Conservation (phyloP, 1,140 invertebrate genomes). For the Eubasilissa regina region DNA sequence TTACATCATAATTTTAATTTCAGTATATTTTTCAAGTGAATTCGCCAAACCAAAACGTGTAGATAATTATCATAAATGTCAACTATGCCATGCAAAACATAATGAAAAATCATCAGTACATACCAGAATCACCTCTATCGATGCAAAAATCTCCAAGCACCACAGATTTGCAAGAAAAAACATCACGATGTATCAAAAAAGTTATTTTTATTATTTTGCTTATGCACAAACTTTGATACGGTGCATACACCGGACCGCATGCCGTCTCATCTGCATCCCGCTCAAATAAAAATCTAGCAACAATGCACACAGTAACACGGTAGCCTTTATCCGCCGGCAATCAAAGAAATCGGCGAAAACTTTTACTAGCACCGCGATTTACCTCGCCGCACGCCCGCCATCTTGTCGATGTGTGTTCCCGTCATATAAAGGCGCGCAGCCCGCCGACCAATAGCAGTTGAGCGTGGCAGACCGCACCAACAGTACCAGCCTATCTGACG, state of each 20-base stretch:
- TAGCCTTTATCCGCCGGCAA: no score
- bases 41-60: no score
- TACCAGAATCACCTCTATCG: no score
- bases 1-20: no score
- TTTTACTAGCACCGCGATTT: background rate
- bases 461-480: slow-evolving; percentile 7
- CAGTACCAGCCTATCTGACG: background rate
- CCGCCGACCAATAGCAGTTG: slow-evolving; percentile 22
- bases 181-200: slow-evolving; percentile 1
- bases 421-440: slow-evolving; percentile 2
- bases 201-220: background rate
- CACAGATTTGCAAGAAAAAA: background rate
- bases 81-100: no score
- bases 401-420: background rate
- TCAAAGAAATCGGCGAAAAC: no score
- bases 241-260: slow-evolving; percentile 12
- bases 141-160: no score
- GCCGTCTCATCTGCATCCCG: background rate
- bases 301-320: background rate
- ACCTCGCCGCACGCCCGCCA: background rate
- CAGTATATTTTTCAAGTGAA: no score
- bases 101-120: no score
- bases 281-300: background rate
- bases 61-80: no score
- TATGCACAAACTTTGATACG: slow-evolving; percentile 9